Conservation (phyloP, 2,113 vertebrate genomes). For the Stictonetta naevosa region DNA sequence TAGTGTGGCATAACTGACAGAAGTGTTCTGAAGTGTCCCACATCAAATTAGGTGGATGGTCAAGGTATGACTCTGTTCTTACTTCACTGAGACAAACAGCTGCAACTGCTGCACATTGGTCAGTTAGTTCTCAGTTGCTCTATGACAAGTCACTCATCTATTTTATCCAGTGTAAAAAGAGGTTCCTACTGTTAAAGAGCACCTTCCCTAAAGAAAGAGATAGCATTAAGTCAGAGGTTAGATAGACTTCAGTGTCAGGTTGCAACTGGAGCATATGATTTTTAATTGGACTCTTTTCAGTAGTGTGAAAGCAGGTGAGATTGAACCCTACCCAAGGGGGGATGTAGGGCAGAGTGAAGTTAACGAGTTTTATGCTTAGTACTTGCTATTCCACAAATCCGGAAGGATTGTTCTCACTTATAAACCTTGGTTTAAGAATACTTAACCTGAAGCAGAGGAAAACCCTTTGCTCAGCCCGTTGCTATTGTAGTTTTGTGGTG, state of each 20-base stretch:
- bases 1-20: background rate
- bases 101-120: background rate
- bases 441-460: background rate
- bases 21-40: background rate
- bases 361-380: background rate
- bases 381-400: background rate
- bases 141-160: background rate
- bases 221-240: background rate
- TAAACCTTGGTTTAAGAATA: background rate
- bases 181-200: background rate
- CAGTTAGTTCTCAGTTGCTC: background rate
- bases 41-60: background rate
- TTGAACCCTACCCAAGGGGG: background rate
- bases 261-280: background rate
- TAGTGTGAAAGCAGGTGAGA: background rate
- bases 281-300: background rate
- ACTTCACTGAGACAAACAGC: background rate
- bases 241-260: background rate
- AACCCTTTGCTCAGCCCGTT: background rate
- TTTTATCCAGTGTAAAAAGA: background rate
- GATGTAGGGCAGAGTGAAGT: background rate
- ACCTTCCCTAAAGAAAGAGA: background rate
- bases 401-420: background rate
- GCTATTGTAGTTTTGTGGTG: background rate
- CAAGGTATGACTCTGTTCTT: background rate